phyloP scores from a whole-genome alignment of 37 sponge, comb jelly and placozoan genomes.

The Oscarella lobularis region DNA sequence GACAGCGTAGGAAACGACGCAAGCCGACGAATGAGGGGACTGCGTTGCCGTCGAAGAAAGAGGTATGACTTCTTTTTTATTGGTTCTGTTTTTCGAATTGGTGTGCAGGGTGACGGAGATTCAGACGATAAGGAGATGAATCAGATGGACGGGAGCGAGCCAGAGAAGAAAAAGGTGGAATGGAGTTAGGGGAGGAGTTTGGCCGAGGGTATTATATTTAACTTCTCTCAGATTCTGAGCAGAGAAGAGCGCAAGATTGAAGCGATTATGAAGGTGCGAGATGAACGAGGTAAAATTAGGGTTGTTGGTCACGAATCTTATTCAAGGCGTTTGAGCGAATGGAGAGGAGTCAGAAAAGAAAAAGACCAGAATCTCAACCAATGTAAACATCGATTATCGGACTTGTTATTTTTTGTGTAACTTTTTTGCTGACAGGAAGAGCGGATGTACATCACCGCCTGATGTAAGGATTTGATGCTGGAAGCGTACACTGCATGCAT shows the following conservation, averaged over 20 bases:
- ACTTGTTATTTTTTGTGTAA: not conserved
- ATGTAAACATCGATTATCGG: not conserved
- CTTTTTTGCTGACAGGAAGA: not conserved
- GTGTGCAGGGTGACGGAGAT: not conserved
- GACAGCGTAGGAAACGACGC: not conserved
- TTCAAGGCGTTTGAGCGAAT: not conserved
- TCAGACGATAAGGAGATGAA: not conserved
- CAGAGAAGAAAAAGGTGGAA: not conserved
- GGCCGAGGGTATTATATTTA: not conserved
- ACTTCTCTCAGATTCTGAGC: not conserved
- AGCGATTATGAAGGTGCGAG: not conserved
- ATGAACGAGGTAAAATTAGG: too few species aligned
- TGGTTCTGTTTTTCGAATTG: not conserved
- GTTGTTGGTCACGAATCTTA: too few species aligned
- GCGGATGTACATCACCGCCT: not conserved
- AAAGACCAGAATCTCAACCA: not conserved
- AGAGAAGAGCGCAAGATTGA: not conserved
- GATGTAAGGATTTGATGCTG: not conserved
- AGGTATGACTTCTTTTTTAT: not conserved
- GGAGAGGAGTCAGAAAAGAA: not conserved
- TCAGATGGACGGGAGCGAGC: not conserved
- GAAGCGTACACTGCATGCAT: too few species aligned
- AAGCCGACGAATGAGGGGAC: not conserved
- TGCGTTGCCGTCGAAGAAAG: not conserved
- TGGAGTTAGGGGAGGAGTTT: not conserved